Base-by-base conservation (phyloP, 2,888 invertebrate species). In the Pomacea canaliculata region DNA sequence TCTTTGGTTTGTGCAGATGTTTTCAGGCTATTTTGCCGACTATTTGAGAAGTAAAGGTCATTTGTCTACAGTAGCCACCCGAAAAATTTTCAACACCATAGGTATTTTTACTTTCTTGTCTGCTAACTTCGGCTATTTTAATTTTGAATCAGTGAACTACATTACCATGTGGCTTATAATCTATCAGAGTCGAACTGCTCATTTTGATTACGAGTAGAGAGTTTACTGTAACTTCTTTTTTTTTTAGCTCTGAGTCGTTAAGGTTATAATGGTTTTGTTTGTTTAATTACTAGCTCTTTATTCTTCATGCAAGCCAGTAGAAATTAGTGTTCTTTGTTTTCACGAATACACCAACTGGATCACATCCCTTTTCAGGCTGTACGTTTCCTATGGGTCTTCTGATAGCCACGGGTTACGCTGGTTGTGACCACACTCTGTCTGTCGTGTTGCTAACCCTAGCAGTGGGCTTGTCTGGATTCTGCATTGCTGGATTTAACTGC, bases 21-120 rank as follows among this genome's bases (percentile, higher is more conserved):
- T 94, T 78, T 94, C 96, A 0, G 97, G 97, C 0, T 94, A 95
- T 79, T 85, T 95, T 19, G 96, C 97, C 0, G 97, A 97, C 92
- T 94, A 93, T 93, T 89, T 96, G 72, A 93, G 95, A 62, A 79
- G 81, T 23, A 83, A 80, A 59, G 80, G 81, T 8, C 81, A 81
- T 71, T 76, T 88, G 16, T 82, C 83, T 4, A 88, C 88, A 0
- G 63, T 76, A 16, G 80, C 79, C 23, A 85, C 85, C 5, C 79
- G 88, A 49, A 82, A 84, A 79, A 16, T 85, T 4, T 73, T 85
- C 19, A 87, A 83, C 70, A 79, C 83, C 65, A 76, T 85, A 73
- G 88, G 87, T 87, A 73, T 8, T 13, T 46, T 27, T 23, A 23
- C 23, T 23, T 23, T 69, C 16, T 7, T 51, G 9, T 13, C 27